Base-by-base conservation (phyloP, 2,797 vertebrate genomes). In the Anguilla megastoma region DNA sequence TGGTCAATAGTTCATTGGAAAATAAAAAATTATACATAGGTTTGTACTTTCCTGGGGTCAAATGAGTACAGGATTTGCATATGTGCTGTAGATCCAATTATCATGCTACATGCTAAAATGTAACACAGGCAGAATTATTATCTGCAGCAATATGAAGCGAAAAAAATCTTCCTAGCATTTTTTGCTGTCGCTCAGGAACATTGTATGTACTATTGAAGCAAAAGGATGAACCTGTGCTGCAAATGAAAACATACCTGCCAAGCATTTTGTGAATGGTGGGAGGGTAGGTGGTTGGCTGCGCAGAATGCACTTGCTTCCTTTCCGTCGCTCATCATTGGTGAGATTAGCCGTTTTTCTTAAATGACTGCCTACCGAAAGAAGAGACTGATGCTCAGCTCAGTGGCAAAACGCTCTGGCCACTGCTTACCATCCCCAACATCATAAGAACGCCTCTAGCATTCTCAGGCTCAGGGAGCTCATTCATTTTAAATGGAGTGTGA, bases 21-120 rank as follows among this genome's bases (percentile, higher is more conserved):
- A 79, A 41, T 54, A 90, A 90, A 85, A 66, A 86, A 79, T 89
- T 88, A 88, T 84, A 88, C 85, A 89, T 63, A 84, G 45, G 52
- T 33, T 27, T n/a, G 10, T 54, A 33, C 56, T 52, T 52, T 41
- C 52, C 30, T 9, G n/a, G 33, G 74, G 24, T 54, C 50, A n/a
- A 33, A 86, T 30, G 24, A 58, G 74, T 21, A 8, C 16, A 24
- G 52, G 87, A 86, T 88, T 66, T 84, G 66, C 79, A 84, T 83
- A 66, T 27, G 36, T 36, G 6, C 3, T 2, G 30, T 56, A 21
- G 58, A 4, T 24, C 30, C 69, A 54, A 18, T 84, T 54, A 85
- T 85, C 74, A 82, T 36, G 58, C 12, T 6, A 60, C 14, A 52
- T 56, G 52, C 71, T 45, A 27, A 52, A 84, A 82, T 30, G 24